Conservation (phyloP, 1,140 invertebrate genomes). For the Battus philenor region DNA sequence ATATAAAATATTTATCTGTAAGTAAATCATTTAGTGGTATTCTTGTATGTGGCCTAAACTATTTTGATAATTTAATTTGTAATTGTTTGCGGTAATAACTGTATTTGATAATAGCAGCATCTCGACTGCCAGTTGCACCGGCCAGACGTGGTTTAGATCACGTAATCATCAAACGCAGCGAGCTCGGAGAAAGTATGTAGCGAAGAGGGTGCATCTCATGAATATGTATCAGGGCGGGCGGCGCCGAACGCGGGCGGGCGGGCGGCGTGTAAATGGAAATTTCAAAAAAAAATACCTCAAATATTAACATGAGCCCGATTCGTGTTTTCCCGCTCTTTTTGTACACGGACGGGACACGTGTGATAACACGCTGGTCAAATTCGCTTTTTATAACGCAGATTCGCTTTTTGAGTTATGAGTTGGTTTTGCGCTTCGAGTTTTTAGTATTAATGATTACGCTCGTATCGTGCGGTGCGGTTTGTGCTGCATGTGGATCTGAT, state of each 20-base stretch:
- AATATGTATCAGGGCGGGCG: slow-evolving; percentile 71
- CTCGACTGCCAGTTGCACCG: slow-evolving; percentile 11
- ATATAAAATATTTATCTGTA: too few species aligned
- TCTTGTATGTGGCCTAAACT: too few species aligned
- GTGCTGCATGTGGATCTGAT: not conserved
- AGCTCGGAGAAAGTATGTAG: slow-evolving; percentile 48
- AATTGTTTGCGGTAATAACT: too few species aligned
- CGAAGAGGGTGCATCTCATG: slow-evolving; percentile 70
- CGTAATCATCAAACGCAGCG: slow-evolving; percentile 16
- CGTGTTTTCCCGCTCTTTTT: slow-evolving; percentile 59
- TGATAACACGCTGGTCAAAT: slow-evolving; percentile 54
- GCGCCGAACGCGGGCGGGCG: slow-evolving; percentile 20
- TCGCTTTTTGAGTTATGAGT: slow-evolving; percentile 29
- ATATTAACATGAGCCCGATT: slow-evolving; percentile 72
- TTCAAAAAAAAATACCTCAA: slow-evolving; percentile 74
- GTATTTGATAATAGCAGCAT: too few species aligned
- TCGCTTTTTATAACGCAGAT: slow-evolving; percentile 29
- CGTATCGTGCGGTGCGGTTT: not conserved
- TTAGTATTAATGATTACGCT: not conserved
- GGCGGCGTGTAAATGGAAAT: slow-evolving; percentile 69
- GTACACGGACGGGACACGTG: slow-evolving; percentile 39
- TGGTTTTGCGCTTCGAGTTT: not conserved
- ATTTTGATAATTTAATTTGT: too few species aligned
- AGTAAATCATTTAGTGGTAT: too few species aligned
- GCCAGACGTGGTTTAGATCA: slow-evolving; percentile 4